Evolutionary conservation across 2,113 vertebrate genomes (phyloP).

Genomic region (Sinocyclocheilus grahami): DNA sequence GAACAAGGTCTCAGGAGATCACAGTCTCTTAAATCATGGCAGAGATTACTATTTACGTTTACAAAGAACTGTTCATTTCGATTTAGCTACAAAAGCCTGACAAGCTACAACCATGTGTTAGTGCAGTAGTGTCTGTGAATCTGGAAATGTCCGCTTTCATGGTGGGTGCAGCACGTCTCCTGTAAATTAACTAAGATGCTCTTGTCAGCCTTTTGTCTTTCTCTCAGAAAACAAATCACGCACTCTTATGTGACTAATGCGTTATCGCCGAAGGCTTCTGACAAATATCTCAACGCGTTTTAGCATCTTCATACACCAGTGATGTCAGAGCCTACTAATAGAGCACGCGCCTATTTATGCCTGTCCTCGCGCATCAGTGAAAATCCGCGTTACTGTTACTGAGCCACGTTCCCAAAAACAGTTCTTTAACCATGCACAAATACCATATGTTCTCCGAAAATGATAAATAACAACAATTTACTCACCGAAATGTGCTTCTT

Average conservation of each 20-base stretch:
- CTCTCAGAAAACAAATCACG: conserved; percentile 18
- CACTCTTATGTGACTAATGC: neutral
- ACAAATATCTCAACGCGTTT: neutral
- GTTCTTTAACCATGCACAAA: neutral
- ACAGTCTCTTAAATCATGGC: neutral
- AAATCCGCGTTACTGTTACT: neutral
- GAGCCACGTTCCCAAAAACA: neutral
- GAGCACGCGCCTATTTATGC: conserved; percentile 21
- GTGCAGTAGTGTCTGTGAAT: neutral
- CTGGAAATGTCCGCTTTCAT: conserved; percentile 55
- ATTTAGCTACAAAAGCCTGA: neutral
- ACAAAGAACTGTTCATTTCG: neutral
- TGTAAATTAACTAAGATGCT: conserved; percentile 19
- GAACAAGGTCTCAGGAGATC: neutral
- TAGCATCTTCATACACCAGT: conserved; percentile 15
- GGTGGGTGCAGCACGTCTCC: conserved; percentile 16
- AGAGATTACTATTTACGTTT: neutral
- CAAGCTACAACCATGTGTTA: neutral
- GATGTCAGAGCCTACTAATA: conserved; percentile 50
- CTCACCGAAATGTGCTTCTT: conserved; percentile 87
- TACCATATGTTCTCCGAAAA: neutral
- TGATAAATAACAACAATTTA: neutral
- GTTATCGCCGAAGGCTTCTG: neutral
- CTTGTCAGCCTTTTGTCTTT: neutral
- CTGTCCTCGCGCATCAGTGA: no score